Percentiles rank a stretch among this genome's conserved stretches.
Conservation (phyloP, 2,113 vertebrate species). For the Spea bombifrons region DNA sequence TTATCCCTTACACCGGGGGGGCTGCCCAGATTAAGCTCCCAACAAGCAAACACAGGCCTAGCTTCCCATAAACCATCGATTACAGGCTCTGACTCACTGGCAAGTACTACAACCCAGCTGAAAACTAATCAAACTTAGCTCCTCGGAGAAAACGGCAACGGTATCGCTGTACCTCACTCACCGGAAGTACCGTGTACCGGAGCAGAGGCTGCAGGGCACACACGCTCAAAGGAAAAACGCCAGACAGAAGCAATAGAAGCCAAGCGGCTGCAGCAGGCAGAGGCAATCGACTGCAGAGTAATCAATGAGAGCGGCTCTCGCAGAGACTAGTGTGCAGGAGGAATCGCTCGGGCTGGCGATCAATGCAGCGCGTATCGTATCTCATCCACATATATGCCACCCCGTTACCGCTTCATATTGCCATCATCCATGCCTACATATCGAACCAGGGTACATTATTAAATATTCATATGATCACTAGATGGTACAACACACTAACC, state of each 20-base stretch:
- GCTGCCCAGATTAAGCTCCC: too few species aligned
- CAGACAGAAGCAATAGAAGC: conserved; percentile 28
- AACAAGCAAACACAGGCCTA: not conserved
- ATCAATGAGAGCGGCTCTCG: conserved; percentile 1
- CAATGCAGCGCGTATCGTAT: too few species aligned
- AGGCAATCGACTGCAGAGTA: not conserved
- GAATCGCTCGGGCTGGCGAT: too few species aligned
- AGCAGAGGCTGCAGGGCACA: not conserved
- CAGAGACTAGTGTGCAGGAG: not conserved
- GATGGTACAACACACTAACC: not conserved
- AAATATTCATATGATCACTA: too few species aligned
- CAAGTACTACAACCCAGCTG: not conserved
- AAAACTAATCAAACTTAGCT: not conserved
- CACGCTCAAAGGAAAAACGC: conserved; percentile 10
- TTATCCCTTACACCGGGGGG: too few species aligned
- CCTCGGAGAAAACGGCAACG: not conserved
- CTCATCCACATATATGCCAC: too few species aligned
- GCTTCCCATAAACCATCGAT: not conserved
- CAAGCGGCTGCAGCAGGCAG: not conserved
- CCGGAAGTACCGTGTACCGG: conserved; percentile 18
- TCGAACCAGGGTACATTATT: too few species aligned
- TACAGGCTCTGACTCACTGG: not conserved
- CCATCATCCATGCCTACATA: too few species aligned
- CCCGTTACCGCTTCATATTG: too few species aligned
- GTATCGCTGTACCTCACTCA: not conserved